Conservation (phyloP, 2,797 vertebrate species). For the Carcharodon carcharias region DNA sequence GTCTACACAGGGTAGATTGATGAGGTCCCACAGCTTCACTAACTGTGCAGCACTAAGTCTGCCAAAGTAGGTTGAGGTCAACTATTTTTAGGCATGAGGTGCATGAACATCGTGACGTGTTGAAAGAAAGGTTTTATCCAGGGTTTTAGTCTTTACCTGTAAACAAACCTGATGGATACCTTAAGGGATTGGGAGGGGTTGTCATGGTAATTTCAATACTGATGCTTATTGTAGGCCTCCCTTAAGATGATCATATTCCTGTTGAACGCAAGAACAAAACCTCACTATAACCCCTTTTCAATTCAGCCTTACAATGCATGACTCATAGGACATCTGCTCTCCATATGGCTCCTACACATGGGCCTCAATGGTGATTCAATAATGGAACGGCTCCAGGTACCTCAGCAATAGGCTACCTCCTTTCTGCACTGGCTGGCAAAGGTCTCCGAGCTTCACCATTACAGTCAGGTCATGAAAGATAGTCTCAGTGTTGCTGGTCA, state of each 20-base stretch:
- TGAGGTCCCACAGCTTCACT: background rate
- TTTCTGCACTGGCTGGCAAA: background rate
- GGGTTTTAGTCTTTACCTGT: background rate
- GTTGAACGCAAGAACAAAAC: background rate
- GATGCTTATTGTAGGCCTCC: background rate
- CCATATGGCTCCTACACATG: conserved; percentile 41
- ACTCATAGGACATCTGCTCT: conserved; percentile 44
- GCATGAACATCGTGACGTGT: background rate
- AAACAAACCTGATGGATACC: background rate
- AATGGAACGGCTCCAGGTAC: background rate
- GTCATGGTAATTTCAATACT: background rate
- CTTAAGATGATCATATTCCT: background rate
- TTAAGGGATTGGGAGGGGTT: background rate
- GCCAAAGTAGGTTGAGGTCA: background rate
- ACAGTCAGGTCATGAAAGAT: conserved; percentile 6
- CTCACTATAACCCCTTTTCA: conserved; percentile 16
- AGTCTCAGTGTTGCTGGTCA: background rate
- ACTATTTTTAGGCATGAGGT: background rate
- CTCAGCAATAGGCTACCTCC: background rate
- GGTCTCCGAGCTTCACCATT: background rate
- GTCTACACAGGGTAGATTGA: background rate
- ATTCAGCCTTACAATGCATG: conserved; percentile 33
- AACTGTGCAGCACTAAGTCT: background rate
- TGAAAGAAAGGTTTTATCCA: background rate
- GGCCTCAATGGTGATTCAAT: conserved; percentile 19